Evolutionary conservation across 2,888 invertebrate genomes (phyloP), one percentile per base, ranked within the genome.

Genomic region (Acleris literana): DNA sequence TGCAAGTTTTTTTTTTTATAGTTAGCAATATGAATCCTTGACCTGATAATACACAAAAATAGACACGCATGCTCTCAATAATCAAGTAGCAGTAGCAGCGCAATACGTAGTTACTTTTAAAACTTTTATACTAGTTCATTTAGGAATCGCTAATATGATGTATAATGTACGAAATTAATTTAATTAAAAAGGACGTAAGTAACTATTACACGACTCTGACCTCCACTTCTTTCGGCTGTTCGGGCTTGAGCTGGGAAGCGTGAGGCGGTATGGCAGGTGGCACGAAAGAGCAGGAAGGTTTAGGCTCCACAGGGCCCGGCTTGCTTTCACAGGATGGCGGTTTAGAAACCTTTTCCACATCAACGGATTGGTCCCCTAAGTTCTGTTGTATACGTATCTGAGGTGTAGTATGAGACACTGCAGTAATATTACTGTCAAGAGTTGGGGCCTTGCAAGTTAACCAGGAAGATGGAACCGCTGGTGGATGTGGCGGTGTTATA

Each of bases 1-100:
- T 72, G 57, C 60, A 62, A 69, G 64, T 64, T 13, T 0, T 52
- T 44, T 46, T 33, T 64, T 49, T 69, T 70, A 64, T 74, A 73
- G 74, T 71, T 73, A 80, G 79, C 77, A 77, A 83, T 82, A 66
- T 75, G 74, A 82, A 87, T 85, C 91, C 91, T 90, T 92, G 92
- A 89, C 92, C 91, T 81, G 84, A 87, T 90, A 88, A 86, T 85
- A 82, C 78, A 81, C 85, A 81, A 88, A 91, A 91, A 92, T 91
- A 91, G 90, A 89, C 82, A 80, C 85, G 82, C 85, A 85, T 85
- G 88, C 84, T 87, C 90, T 80, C 85, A 80, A 85, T 86, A 83
- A 53, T 57, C 83, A 78, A 76, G 75, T 74, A 82, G 81, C 84
- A 86, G 75, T 84, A 83, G 82, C 84, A 86, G 76, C 81, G 81